Conservation (phyloP, 2,113 vertebrate genomes). For the Cyanistes caeruleus region DNA sequence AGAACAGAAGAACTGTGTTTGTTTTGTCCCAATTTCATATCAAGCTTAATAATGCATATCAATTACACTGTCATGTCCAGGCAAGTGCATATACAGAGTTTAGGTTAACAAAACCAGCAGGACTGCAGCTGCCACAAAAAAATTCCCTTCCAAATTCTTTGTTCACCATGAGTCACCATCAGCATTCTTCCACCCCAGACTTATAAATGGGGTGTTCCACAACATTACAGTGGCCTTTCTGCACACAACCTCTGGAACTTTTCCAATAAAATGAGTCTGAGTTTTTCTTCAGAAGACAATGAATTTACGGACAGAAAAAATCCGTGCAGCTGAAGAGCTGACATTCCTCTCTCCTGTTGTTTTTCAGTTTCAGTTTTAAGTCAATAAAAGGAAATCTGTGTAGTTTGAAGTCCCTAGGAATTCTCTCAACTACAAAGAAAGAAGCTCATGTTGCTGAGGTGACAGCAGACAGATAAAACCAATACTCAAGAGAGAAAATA, state of each 20-base stretch:
- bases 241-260: neutral
- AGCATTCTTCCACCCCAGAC: neutral
- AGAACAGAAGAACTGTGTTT: neutral
- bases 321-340: neutral
- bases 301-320: neutral
- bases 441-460: neutral
- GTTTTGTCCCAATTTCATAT: neutral
- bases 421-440: neutral
- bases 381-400: neutral
- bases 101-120: neutral
- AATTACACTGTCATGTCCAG: neutral
- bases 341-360: neutral
- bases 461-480: neutral
- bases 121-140: neutral
- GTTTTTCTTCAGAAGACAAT: neutral
- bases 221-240: neutral
- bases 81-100: neutral
- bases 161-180: neutral
- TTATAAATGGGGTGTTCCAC: neutral
- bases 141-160: neutral
- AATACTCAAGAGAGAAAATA: neutral
- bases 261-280: neutral
- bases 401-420: slow-evolving; percentile 11
- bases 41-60: neutral
- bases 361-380: neutral